Conservation (phyloP, 2,113 vertebrate species). For the Anoplopoma fimbria region DNA sequence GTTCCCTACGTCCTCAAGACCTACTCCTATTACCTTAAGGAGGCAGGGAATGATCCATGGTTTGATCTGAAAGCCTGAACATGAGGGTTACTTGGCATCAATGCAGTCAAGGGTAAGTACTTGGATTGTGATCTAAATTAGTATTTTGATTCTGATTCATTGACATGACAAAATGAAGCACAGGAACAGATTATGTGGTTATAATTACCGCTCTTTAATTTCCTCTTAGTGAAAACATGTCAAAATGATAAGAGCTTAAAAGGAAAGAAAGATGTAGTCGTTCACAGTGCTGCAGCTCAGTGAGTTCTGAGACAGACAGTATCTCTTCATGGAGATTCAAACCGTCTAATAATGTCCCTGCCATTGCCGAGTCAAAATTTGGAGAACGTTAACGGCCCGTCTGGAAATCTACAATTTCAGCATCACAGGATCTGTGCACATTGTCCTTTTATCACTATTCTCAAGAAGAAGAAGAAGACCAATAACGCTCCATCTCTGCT, state of each 20-base stretch:
- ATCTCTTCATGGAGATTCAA: conserved; percentile 39
- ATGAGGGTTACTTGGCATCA: conserved; percentile 9
- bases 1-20: conserved; percentile 13
- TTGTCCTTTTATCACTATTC: conserved; percentile 42
- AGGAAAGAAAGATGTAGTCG: not conserved
- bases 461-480: conserved; percentile 42
- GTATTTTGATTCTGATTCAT: conserved; percentile 7
- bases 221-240: conserved; percentile 42
- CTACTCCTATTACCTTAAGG: not conserved
- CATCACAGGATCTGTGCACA: conserved; percentile 19
- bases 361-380: conserved; percentile 54
- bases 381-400: conserved; percentile 31
- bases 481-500: conserved; percentile 40
- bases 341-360: conserved; percentile 47
- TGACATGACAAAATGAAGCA: conserved; percentile 34
- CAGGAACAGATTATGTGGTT: not conserved
- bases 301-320: conserved; percentile 18
- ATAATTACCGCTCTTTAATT: conserved; percentile 36
- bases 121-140: conserved; percentile 11
- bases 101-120: not conserved
- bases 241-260: conserved; percentile 37
- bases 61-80: conserved; percentile 14
- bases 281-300: conserved; percentile 11
- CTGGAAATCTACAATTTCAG: conserved; percentile 31
- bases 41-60: not conserved